Evolutionary conservation across 2,797 vertebrate genomes (phyloP).

Genomic region (Silurus aristotelis): DNA sequence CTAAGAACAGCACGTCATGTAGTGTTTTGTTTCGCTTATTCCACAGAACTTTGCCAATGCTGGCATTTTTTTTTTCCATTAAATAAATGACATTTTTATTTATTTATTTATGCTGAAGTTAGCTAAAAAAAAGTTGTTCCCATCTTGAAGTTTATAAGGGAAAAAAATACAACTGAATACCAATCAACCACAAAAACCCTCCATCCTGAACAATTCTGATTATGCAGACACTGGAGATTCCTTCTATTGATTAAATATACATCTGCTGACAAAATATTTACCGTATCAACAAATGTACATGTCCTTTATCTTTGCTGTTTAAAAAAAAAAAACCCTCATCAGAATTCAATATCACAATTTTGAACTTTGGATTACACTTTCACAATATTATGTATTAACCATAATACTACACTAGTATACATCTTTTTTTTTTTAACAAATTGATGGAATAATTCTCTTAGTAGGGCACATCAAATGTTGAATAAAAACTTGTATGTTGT

Average conservation of each 20-base stretch:
- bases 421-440: not conserved
- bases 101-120: not conserved
- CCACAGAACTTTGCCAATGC: not conserved
- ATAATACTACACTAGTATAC: not conserved
- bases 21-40: not conserved
- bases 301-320: not conserved
- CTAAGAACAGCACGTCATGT: not conserved
- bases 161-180: not conserved
- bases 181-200: not conserved
- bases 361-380: too few relatives aligned
- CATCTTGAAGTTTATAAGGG: not conserved
- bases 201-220: not conserved
- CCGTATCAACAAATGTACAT: too few relatives aligned
- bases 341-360: not conserved
- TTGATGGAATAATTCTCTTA: not conserved
- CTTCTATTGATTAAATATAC: not conserved
- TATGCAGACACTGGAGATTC: not conserved
- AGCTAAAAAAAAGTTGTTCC: not conserved
- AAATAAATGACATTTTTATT: not conserved
- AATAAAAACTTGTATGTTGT: not conserved
- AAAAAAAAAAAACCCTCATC: not conserved
- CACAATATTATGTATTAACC: not conserved
- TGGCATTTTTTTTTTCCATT: not conserved
- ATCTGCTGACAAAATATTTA: not conserved
- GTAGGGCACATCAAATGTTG: not conserved